A percentile compares a stretch with the other conserved stretches of the same genome.
These are phyloP conservation scores for Tenthredo amoena DNA, from an alignment of 2,888 invertebrate species.

Conservation along the genomic window DNA sequence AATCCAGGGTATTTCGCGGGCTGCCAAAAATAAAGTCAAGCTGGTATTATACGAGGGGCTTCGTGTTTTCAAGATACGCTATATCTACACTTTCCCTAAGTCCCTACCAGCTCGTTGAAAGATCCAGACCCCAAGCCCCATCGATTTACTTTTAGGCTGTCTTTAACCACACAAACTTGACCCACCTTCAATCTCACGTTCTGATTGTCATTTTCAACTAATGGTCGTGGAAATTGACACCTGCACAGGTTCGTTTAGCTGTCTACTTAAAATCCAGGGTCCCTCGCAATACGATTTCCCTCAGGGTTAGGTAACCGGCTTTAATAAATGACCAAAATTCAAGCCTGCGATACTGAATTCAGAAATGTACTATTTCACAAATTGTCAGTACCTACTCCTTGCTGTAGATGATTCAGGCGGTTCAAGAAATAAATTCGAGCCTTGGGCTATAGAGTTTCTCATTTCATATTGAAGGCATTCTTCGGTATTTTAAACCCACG, in stretches of 20 bases:
- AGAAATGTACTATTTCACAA: neutral
- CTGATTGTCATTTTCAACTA: neutral
- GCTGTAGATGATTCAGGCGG: neutral
- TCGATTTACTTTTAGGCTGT: slow-evolving; percentile 13
- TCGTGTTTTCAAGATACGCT: slow-evolving; percentile 26
- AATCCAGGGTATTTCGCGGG: slow-evolving; percentile 42
- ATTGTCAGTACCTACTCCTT: neutral
- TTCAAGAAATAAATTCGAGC: neutral
- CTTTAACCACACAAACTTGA: slow-evolving; percentile 1
- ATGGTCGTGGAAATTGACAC: neutral
- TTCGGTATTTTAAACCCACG: slow-evolving; percentile 8
- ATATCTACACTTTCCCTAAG: slow-evolving; percentile 9
- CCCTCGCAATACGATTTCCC: neutral
- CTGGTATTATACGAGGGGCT: slow-evolving; percentile 46
- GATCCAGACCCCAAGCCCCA: slow-evolving; percentile 40
- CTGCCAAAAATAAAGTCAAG: slow-evolving; percentile 46
- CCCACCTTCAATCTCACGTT: slow-evolving; percentile 15
- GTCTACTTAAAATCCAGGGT: neutral
- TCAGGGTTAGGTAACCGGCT: neutral
- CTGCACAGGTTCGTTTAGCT: neutral
- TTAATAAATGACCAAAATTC: neutral
- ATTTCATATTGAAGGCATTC: slow-evolving; percentile 21
- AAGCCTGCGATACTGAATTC: neutral
- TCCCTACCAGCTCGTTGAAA: slow-evolving; percentile 26
- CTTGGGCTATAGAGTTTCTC: neutral